phyloP scores from a whole-genome alignment of 2,888 invertebrate species.

The Tanypteryx hageni region DNA sequence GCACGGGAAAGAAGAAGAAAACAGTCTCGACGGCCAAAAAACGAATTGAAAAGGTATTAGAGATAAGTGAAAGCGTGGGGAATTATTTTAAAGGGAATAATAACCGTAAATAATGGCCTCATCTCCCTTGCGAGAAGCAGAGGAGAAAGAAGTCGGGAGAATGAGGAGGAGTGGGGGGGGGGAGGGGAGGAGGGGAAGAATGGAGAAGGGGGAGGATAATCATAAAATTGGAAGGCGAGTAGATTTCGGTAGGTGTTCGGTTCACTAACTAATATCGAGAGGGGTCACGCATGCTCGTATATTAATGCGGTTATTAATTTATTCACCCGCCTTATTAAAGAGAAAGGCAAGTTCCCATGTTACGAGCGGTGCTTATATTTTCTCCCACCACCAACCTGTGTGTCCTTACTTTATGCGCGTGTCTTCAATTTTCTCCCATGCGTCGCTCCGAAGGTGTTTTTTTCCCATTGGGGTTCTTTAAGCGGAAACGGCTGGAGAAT shows the following conservation, averaged over 20 bases:
- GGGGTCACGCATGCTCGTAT: slow-evolving; percentile 28
- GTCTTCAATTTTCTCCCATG: neutral
- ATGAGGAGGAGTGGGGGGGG: neutral
- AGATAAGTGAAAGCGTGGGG: neutral
- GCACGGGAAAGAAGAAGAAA: neutral
- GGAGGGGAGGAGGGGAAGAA: neutral
- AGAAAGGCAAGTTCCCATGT: neutral
- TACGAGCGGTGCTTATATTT: neutral
- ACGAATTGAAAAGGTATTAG: neutral
- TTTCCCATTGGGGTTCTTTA: neutral
- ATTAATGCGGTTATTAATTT: slow-evolving; percentile 26
- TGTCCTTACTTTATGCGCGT: neutral
- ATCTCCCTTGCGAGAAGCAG: neutral
- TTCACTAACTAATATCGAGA: neutral
- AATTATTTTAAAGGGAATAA: slow-evolving; percentile 8
- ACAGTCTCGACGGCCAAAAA: neutral
- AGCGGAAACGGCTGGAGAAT: neutral
- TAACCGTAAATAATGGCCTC: neutral
- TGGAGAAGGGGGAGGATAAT: neutral
- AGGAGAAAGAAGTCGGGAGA: neutral
- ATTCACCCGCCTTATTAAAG: neutral
- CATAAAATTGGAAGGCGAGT: slow-evolving; percentile 20
- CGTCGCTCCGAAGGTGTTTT: neutral
- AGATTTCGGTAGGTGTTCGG: slow-evolving; percentile 18
- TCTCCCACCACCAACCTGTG: neutral